Evolutionary conservation across 2,113 vertebrate genomes (phyloP).

Genomic region (Murina feae): DNA sequence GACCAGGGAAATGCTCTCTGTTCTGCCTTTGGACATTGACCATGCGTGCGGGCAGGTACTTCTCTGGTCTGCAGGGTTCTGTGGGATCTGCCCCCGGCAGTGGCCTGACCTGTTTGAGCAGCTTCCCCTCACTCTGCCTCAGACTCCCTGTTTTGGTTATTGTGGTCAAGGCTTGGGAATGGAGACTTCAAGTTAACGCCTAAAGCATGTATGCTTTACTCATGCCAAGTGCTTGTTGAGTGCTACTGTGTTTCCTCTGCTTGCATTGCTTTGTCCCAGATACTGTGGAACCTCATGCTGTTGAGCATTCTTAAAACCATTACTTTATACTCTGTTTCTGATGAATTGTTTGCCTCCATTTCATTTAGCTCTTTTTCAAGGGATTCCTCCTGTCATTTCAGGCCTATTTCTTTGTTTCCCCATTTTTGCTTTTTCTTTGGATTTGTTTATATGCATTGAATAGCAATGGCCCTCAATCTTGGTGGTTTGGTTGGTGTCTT

Average conservation of each 20-base stretch:
- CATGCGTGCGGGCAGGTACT: not conserved
- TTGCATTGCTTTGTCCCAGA: not conserved
- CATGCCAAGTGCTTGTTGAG: not conserved
- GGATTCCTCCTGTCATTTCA: too few species aligned
- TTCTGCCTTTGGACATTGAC: not conserved
- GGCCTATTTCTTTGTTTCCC: too few species aligned
- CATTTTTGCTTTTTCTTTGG: too few species aligned
- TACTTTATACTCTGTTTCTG: not conserved
- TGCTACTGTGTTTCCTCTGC: not conserved
- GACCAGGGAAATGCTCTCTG: not conserved
- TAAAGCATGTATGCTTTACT: not conserved
- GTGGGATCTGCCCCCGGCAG: not conserved
- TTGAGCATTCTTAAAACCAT: not conserved
- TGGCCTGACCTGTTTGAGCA: not conserved
- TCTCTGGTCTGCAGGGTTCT: not conserved
- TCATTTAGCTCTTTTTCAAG: not conserved
- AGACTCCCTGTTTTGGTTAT: not conserved
- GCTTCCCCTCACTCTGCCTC: not conserved
- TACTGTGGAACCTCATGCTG: not conserved
- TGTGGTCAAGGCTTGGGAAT: not conserved
- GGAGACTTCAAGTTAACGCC: not conserved
- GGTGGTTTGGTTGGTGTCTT: too few species aligned
- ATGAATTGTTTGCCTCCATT: not conserved
- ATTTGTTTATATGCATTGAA: too few species aligned
- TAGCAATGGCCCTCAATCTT: too few species aligned